Percentiles rank a stretch among this genome's conserved stretches.
phyloP scores from a whole-genome alignment of 2,797 vertebrate species.

The Columba guinea region DNA sequence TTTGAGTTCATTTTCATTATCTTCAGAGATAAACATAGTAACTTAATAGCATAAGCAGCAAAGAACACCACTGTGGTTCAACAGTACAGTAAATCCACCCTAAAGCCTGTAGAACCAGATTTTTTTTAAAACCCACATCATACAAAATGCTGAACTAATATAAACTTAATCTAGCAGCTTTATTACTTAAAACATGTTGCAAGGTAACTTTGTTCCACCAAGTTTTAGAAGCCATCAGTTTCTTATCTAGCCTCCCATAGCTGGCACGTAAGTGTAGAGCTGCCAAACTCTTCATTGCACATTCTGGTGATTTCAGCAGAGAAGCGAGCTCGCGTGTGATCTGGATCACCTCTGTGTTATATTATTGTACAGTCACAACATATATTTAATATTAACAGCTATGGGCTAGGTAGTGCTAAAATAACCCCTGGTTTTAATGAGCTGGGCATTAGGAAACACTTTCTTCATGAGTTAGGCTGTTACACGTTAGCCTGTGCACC shows the following conservation, averaged over 20 bases:
- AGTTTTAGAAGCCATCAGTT: not conserved
- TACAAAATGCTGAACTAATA: not conserved
- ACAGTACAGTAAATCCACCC: slow-evolving; percentile 38
- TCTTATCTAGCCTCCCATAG: not conserved
- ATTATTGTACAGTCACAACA: not conserved
- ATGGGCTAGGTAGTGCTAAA: not conserved
- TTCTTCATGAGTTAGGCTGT: not conserved
- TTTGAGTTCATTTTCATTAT: slow-evolving; percentile 35
- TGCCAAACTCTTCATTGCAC: not conserved
- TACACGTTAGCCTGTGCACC: not conserved
- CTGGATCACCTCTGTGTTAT: not conserved
- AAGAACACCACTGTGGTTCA: not conserved
- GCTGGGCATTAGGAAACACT: not conserved
- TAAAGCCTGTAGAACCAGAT: not conserved
- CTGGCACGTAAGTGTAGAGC: accelerated
- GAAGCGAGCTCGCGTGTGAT: accelerated
- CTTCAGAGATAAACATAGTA: slow-evolving; percentile 20
- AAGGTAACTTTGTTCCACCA: not conserved
- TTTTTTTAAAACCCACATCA: not conserved
- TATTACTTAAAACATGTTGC: not conserved
- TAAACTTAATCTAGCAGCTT: not conserved
- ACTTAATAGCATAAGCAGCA: slow-evolving; percentile 5
- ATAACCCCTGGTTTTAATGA: not conserved
- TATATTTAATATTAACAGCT: not conserved
- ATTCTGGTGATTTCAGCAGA: not conserved